A percentile compares a stretch with the other conserved stretches of the same genome.
Conservation (phyloP, 2,113 vertebrate genomes). For the Irena cyanogastra region DNA sequence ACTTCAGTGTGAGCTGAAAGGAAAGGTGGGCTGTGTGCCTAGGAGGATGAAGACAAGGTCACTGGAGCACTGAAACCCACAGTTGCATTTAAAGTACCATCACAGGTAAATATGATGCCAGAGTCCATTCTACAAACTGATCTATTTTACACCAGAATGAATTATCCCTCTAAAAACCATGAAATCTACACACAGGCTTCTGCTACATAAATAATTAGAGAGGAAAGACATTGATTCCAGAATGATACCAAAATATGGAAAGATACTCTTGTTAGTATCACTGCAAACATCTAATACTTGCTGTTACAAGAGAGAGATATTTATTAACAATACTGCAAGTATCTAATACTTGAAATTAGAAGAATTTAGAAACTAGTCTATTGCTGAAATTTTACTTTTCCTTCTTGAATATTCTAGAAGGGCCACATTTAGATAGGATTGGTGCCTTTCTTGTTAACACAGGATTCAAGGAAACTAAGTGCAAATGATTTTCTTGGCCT, state of each 20-base stretch:
- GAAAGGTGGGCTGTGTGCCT: not conserved
- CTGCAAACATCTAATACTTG: not conserved
- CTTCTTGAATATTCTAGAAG: not conserved
- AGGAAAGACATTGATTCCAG: not conserved
- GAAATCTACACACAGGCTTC: not conserved
- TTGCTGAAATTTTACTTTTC: not conserved
- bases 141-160: not conserved
- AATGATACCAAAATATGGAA: not conserved
- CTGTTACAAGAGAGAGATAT: not conserved
- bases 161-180: not conserved
- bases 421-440: not conserved
- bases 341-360: not conserved
- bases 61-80: not conserved
- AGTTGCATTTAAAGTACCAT: not conserved
- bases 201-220: not conserved
- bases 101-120: not conserved
- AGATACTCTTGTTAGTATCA: not conserved
- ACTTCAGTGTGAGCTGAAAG: not conserved
- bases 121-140: not conserved
- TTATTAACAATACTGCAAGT: not conserved
- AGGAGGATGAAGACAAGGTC: not conserved
- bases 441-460: not conserved
- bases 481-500: not conserved
- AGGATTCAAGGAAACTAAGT: not conserved
- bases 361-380: not conserved